Evolutionary conservation across 2,888 invertebrate genomes (phyloP).

Genomic region (Leucophora obtusa): DNA sequence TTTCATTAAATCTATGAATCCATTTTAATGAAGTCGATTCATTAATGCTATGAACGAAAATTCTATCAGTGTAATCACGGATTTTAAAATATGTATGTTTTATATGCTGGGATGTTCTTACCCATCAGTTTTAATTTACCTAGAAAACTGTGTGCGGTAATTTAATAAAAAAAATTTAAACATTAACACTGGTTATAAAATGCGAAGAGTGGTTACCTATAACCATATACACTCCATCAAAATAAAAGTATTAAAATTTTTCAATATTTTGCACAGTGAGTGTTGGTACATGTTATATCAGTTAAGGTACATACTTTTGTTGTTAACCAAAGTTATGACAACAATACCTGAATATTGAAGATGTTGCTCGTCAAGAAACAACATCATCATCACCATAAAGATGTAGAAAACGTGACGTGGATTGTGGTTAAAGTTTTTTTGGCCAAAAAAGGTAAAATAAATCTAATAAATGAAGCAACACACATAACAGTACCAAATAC

Average conservation of each 20-base stretch:
- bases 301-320: conserved; percentile 12
- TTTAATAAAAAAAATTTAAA: neutral
- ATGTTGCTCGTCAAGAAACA: conserved; percentile 3
- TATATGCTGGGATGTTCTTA: too few species aligned
- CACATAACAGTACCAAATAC: conserved; percentile 19
- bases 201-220: neutral
- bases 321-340: conserved; percentile 33
- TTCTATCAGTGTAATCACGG: too few species aligned
- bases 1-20: too few species aligned
- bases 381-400: conserved; percentile 15
- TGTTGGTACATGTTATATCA: conserved; percentile 9
- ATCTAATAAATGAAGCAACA: neutral
- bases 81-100: too few species aligned
- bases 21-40: too few species aligned
- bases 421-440: conserved; percentile 18
- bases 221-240: neutral
- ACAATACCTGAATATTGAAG: conserved; percentile 23
- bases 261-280: neutral
- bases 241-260: conserved; percentile 3
- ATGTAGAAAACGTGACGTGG: conserved; percentile 47
- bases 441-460: conserved; percentile 8
- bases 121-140: neutral
- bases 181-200: neutral
- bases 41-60: too few species aligned
- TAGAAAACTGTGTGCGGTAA: neutral